Evolutionary conservation across 2,888 invertebrate genomes (phyloP).

Genomic region (Reticulitermes lucifugus): DNA sequence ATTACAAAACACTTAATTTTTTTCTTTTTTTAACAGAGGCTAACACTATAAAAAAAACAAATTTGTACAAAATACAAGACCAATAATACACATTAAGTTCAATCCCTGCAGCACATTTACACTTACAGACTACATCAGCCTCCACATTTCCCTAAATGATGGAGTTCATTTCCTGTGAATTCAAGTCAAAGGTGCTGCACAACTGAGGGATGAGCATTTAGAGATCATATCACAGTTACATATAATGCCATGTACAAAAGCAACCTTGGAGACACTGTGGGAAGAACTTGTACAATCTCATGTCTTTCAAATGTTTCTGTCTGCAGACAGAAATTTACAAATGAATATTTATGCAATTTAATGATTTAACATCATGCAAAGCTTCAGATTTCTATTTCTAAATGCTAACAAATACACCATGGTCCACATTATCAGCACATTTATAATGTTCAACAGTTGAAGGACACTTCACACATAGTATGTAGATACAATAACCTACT

Average conservation of each 20-base stretch:
- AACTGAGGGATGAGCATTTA: not conserved
- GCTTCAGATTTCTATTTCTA: too few species aligned
- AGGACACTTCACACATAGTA: too few species aligned
- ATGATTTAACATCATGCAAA: too few species aligned
- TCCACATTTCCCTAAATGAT: not conserved
- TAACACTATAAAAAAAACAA: not conserved
- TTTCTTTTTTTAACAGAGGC: not conserved
- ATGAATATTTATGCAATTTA: too few species aligned
- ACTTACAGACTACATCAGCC: not conserved
- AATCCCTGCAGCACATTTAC: conserved; percentile 3
- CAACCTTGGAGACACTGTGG: too few species aligned
- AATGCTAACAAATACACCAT: too few species aligned
- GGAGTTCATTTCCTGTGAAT: not conserved
- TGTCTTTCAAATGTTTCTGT: too few species aligned
- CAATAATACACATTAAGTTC: not conserved
- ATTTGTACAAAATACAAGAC: not conserved
- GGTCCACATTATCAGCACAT: too few species aligned
- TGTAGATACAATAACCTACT: too few species aligned
- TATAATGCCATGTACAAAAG: not conserved
- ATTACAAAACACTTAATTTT: not conserved
- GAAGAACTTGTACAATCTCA: too few species aligned
- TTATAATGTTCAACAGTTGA: too few species aligned
- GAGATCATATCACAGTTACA: conserved; percentile 12
- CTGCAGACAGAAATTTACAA: too few species aligned
- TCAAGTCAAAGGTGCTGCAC: not conserved